phyloP scores from a whole-genome alignment of 2,113 vertebrate species.

The Chrysochloris asiatica region DNA sequence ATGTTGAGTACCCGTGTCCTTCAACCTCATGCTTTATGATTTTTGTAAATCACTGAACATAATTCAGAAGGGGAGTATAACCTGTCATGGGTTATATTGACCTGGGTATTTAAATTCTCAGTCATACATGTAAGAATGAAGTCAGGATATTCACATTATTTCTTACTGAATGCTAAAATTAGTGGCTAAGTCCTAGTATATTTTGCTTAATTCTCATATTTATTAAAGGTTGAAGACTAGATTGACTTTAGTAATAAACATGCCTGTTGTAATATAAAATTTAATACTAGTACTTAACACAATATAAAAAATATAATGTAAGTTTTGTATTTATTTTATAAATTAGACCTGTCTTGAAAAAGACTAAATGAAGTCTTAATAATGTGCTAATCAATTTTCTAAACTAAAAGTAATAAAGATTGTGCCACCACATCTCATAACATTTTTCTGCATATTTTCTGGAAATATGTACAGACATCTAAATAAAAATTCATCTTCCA shows the following conservation, averaged over 20 bases:
- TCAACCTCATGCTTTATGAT: slow-evolving; percentile 38
- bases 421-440: too few relatives aligned
- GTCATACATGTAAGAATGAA: background rate
- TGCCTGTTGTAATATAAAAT: too few relatives aligned
- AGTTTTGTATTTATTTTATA: background rate
- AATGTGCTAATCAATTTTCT: too few relatives aligned
- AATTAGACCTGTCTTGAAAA: background rate
- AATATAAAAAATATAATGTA: background rate
- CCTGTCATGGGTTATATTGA: slow-evolving; percentile 24
- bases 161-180: background rate
- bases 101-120: slow-evolving; percentile 3
- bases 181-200: background rate
- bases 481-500: background rate
- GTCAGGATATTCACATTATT: background rate
- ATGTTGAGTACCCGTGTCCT: slow-evolving; percentile 12
- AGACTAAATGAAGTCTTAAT: too few relatives aligned
- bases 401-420: too few relatives aligned
- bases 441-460: background rate
- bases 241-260: background rate
- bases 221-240: background rate
- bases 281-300: background rate
- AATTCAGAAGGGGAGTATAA: slow-evolving; percentile 41
- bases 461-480: background rate
- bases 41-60: slow-evolving; percentile 48
- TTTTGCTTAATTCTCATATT: background rate